Base-by-base conservation (phyloP, 2,888 invertebrate genomes). In the Melanotus villosus region DNA sequence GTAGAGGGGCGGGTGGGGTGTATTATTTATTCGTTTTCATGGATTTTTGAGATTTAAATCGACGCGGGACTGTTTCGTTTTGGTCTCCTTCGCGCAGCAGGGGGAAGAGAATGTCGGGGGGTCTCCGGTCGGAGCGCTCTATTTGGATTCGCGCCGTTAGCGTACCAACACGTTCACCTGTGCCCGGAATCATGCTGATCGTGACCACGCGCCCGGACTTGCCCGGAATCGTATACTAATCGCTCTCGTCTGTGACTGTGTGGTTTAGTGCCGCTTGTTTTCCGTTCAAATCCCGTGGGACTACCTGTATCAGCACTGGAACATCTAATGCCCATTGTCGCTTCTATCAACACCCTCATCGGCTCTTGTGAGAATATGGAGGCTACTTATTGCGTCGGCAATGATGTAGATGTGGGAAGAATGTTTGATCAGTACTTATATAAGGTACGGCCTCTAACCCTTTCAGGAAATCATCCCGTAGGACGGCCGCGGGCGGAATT, bases 341-440 rank as follows among this genome's bases (percentile, higher is more conserved):
- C 85, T 81, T 85, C 85, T 78, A 85, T 85, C 82, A 85, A 85
- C 84, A 85, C 85, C 82, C 84, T 85, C 80, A 84, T 85, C 80
- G 84, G 84, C 78, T 83, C 83, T 80, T 84, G 84, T 83, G 86
- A 87, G 83, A 87, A 85, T 84, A 89, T 89, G 89, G 90, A 90
- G 85, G 88, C 89, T 78, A 88, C 88, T 80, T 89, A 89, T 82
- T 88, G 88, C 84, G 87, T 88, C 82, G 88, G 89, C 77, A 87
- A 85, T 81, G 87, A 86, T 84, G 83, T 84, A 81, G 89, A 89
- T 82, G 88, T 89, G 79, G 88, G 88, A 87, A 87, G 89, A 82
- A 89, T 90, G 89, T 90, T 89, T 81, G 89, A 90, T 83, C 89
- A 89, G 85, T 90, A 89, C 83, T 85, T 89, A 76, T 89, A 89